Conservation (phyloP, 2,888 invertebrate species). For the Caenorhabditis wallacei region DNA sequence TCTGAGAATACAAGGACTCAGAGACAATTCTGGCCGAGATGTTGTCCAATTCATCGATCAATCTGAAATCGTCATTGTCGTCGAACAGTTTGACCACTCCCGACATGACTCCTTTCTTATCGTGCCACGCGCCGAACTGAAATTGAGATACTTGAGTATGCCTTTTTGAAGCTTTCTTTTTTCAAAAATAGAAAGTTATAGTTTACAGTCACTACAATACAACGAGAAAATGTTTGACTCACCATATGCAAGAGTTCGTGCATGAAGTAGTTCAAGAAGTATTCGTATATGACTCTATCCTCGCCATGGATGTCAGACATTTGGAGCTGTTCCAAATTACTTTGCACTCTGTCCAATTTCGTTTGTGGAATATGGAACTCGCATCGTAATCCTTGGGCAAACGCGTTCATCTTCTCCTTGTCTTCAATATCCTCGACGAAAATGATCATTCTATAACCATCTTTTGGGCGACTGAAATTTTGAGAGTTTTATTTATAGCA, state of each 20-base stretch:
- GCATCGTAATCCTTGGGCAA: neutral
- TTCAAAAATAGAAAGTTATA: too few species aligned
- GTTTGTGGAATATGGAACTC: slow-evolving; percentile 2
- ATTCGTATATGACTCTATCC: neutral
- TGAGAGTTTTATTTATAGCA: neutral
- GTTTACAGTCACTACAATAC: too few species aligned
- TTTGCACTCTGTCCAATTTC: neutral
- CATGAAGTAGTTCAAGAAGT: slow-evolving; percentile 2
- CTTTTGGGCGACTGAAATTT: neutral
- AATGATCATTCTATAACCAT: neutral
- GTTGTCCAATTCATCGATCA: neutral
- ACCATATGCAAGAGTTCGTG: slow-evolving; percentile 37
- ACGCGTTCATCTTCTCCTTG: neutral
- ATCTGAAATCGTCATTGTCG: neutral
- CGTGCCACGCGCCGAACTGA: slow-evolving; percentile 29
- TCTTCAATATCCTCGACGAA: slow-evolving; percentile 2
- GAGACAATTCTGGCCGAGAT: slow-evolving; percentile 9
- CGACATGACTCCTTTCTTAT: slow-evolving; percentile 18
- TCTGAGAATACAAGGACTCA: neutral
- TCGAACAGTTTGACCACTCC: slow-evolving; percentile 8
- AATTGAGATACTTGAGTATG: too few species aligned
- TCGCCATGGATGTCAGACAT: neutral
- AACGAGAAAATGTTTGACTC: too few species aligned
- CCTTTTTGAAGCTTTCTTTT: too few species aligned
- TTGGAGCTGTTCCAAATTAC: neutral